Conservation (phyloP, 1,140 invertebrate genomes). For the Trypoxylus dichotomus region DNA sequence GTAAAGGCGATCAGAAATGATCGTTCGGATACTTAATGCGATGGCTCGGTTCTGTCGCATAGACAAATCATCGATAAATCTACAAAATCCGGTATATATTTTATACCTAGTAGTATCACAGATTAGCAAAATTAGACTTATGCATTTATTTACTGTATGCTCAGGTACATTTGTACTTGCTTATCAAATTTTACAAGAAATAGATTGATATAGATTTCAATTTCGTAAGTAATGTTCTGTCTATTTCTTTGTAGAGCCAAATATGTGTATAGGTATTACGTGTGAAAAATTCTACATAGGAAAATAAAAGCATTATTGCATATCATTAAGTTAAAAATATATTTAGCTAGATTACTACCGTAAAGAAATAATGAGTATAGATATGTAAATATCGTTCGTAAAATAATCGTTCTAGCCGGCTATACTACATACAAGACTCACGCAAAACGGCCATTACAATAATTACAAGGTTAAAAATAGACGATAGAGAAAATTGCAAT, state of each 20-base stretch:
- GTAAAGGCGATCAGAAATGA: no score
- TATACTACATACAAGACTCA: not conserved
- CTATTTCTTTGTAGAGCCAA: no score
- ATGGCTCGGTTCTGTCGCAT: no score
- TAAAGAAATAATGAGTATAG: not conserved
- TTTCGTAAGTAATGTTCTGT: not conserved
- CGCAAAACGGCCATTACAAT: constrained; percentile 7
- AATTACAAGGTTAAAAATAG: constrained; percentile 1
- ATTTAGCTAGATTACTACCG: not conserved
- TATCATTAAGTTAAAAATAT: not conserved
- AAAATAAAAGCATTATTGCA: constrained; percentile 8
- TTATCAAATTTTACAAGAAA: no score
- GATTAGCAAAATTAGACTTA: no score
- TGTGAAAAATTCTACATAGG: not conserved
- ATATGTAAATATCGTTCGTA: not conserved
- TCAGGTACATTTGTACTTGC: no score
- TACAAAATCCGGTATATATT: no score
- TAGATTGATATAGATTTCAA: no score
- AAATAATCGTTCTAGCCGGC: not conserved
- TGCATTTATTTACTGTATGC: no score
- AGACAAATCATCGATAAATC: no score
- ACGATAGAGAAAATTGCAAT: not conserved
- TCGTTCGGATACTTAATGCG: no score
- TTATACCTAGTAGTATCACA: no score
- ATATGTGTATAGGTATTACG: not conserved